phyloP scores from a whole-genome alignment of 2,797 vertebrate genomes.

The Serranus cabrilla region DNA sequence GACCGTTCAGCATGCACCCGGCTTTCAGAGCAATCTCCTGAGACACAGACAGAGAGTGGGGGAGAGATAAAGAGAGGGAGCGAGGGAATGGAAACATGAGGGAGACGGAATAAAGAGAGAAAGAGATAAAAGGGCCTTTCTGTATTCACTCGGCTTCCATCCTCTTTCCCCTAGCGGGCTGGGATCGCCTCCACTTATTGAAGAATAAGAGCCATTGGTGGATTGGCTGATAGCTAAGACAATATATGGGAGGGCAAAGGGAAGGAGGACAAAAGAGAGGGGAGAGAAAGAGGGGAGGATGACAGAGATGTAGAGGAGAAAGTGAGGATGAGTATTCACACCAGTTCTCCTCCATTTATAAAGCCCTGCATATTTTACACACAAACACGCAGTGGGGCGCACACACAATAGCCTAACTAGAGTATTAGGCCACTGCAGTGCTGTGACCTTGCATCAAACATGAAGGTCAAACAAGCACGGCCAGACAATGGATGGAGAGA shows the following conservation, averaged over 20 bases:
- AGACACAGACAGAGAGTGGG: conserved; percentile 49
- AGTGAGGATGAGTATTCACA: conserved; percentile 24
- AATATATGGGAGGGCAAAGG: conserved; percentile 66
- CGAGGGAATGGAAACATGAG: conserved; percentile 63
- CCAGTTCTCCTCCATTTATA: conserved; percentile 39
- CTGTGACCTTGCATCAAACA: conserved; percentile 51
- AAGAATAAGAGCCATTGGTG: conserved; percentile 69
- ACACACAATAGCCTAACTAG: conserved; percentile 19
- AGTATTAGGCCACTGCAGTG: conserved; percentile 55
- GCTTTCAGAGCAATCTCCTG: conserved; percentile 64
- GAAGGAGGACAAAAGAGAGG: conserved; percentile 51
- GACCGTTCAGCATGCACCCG: conserved; percentile 55
- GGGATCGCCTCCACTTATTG: conserved; percentile 71
- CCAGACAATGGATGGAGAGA: conserved; percentile 33
- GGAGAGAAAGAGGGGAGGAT: conserved; percentile 17
- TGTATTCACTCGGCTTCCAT: conserved; percentile 70
- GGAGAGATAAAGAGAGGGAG: conserved; percentile 58
- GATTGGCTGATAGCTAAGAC: conserved; percentile 72
- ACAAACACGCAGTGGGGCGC: conserved; percentile 29
- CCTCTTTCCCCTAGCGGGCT: conserved; percentile 52
- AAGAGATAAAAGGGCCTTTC: conserved; percentile 75
- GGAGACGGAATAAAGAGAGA: conserved; percentile 71
- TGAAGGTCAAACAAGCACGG: conserved; percentile 66
- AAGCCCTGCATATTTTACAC: conserved; percentile 38
- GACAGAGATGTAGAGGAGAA: conserved; percentile 28